Percentiles rank a stretch among this genome's conserved stretches.
Conservation (phyloP, 2,797 vertebrate genomes). For the Hippoglossus hippoglossus region DNA sequence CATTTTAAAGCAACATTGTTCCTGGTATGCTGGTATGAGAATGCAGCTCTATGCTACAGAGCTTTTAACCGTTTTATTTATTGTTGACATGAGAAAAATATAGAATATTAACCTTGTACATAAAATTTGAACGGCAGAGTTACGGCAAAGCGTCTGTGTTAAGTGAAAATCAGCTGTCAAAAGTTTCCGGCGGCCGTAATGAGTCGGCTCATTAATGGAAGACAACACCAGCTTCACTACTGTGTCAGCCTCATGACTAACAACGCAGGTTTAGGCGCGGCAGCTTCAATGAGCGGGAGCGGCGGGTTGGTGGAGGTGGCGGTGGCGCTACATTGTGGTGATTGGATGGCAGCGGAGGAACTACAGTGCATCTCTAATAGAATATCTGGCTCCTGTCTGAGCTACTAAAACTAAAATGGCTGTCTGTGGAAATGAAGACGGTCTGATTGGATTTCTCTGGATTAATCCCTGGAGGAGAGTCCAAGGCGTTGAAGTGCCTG, state of each 20-base stretch:
- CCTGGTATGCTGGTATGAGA: no score
- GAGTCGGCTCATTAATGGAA: neutral
- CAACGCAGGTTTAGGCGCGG: constrained; percentile 2
- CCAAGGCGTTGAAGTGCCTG: constrained; percentile 41
- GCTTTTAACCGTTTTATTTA: no score
- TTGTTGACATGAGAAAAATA: no score
- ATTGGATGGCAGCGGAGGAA: constrained; percentile 34
- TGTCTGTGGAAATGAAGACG: constrained; percentile 79
- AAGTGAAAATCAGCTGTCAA: neutral
- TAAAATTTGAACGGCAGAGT: neutral
- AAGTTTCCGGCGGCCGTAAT: neutral
- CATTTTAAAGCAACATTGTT: no score
- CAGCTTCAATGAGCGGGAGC: constrained; percentile 6
- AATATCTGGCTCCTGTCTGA: constrained; percentile 69
- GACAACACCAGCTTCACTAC: neutral
- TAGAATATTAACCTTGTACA: no score
- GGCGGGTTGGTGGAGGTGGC: neutral
- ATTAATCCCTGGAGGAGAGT: constrained; percentile 75
- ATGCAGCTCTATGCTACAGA: no score
- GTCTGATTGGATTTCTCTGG: constrained; percentile 79
- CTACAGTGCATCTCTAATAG: constrained; percentile 61
- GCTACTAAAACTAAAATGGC: constrained; percentile 80
- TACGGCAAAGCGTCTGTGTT: neutral
- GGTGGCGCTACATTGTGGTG: neutral
- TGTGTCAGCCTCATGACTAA: neutral